Evolutionary conservation across 2,113 vertebrate genomes (phyloP), one percentile per base, ranked within the genome.

Genomic region (Sprattus sprattus): DNA sequence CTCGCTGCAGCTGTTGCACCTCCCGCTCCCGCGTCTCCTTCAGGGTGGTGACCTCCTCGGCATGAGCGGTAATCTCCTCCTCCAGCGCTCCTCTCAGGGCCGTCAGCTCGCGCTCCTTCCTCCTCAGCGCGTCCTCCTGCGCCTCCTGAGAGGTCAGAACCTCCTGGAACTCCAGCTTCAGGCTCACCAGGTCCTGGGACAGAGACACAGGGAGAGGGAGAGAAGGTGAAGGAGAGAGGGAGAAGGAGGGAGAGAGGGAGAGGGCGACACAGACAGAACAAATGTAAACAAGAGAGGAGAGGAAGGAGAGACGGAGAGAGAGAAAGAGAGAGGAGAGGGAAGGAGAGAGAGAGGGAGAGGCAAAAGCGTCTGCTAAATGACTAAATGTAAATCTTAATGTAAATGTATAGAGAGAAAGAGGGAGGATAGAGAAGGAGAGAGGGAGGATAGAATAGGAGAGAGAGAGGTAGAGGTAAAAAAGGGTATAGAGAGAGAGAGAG

Each of bases 21-120:
- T 98, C 96, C 0, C 92, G 91, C 7, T 96, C 92, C 0, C 97
- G 97, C 28, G 97, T 95, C 0, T 97, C 96, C 91, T 96, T 98
- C 81, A 99, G 94, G 67, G 91, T 94, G 80, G 96, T 95, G 86
- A 97, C 94, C 89, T 99, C 97, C 86, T 91, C 93, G 82, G 98
- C 97, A 0, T 99, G 98, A 64, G 92, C 96, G 83, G 97, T 96
- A n/a, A 99, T 96, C 89, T 99, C 98, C 78, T 99, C 98, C 87
- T 98, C 97, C 50, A 99, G 90, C 0, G 96, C 98, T 45, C 96
- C 97, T 91, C 97, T 97, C 88, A 99, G 92, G 86, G 96, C 97
- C 0, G 88, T 95, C 81, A 99, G 96, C 54, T 99, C 97, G 6
- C 96, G 93, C 87, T 99, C 97, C 45, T 94, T 94, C 85, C 92